These are phyloP conservation scores for Podarcis cretensis DNA, from an alignment of 2,113 vertebrate species.

Conservation along the genomic window DNA sequence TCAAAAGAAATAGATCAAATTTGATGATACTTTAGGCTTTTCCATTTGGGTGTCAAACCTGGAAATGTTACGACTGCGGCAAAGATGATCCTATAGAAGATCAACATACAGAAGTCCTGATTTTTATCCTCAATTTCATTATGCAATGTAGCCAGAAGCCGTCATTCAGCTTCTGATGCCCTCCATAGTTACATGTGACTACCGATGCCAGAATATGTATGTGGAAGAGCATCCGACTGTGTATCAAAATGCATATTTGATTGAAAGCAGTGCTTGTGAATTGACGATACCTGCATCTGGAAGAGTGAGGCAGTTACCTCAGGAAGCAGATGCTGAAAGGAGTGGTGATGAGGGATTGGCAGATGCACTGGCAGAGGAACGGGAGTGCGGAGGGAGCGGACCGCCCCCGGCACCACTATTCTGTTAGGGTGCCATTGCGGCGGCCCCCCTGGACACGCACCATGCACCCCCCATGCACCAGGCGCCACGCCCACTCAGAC, in stretches of 20 bases:
- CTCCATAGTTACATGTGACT: neutral
- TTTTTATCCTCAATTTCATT: neutral
- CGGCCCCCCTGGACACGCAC: too few species aligned
- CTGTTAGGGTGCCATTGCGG: too few species aligned
- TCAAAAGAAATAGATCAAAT: conserved; percentile 33
- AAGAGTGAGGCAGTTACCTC: too few species aligned
- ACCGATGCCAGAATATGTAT: neutral
- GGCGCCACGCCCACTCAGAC: too few species aligned
- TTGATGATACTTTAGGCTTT: neutral
- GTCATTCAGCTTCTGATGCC: neutral
- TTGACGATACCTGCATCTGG: neutral
- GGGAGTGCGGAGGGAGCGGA: too few species aligned
- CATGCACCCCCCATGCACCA: too few species aligned
- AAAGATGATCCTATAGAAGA: neutral
- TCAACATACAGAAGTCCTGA: neutral
- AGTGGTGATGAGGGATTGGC: too few species aligned
- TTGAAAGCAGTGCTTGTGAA: neutral
- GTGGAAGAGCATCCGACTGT: neutral
- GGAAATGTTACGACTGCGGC: neutral
- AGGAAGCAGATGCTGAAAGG: too few species aligned
- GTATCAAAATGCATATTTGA: too few species aligned
- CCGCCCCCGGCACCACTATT: too few species aligned
- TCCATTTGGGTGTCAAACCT: neutral
- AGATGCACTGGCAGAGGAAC: too few species aligned
- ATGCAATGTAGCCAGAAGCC: neutral